phyloP scores from a whole-genome alignment of 2,888 invertebrate species.

The Drosophila helvetica region DNA sequence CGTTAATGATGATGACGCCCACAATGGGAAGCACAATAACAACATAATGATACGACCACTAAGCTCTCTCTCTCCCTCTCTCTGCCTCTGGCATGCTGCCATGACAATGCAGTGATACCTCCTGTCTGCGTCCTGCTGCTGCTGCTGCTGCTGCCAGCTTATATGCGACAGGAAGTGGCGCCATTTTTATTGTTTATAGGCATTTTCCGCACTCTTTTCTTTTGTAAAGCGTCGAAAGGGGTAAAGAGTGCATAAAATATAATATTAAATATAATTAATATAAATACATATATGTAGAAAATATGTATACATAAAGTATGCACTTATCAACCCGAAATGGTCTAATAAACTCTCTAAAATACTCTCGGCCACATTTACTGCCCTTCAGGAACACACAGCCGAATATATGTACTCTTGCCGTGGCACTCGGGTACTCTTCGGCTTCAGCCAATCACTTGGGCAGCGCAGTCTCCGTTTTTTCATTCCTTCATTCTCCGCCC shows the following conservation, averaged over 20 bases:
- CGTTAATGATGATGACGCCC: constrained; percentile 73
- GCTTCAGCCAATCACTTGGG: too few relatives aligned
- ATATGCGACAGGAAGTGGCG: constrained; percentile 74
- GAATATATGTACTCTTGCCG: too few relatives aligned
- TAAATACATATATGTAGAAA: too few relatives aligned
- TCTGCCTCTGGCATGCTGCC: constrained; percentile 45
- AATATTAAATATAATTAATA: too few relatives aligned
- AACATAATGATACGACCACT: constrained; percentile 59
- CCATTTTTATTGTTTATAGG: constrained; percentile 77
- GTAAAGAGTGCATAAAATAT: neutral
- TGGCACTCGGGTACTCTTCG: too few relatives aligned
- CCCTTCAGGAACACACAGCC: too few relatives aligned
- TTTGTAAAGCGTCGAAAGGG: neutral
- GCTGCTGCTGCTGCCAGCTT: constrained; percentile 49
- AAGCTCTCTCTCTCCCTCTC: constrained; percentile 57
- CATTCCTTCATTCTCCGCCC: neutral
- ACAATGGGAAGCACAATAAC: constrained; percentile 36
- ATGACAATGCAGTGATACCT: constrained; percentile 60
- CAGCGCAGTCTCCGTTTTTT: neutral
- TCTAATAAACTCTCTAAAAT: too few relatives aligned
- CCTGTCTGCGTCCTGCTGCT: neutral
- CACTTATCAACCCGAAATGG: too few relatives aligned
- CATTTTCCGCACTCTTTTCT: constrained; percentile 14
- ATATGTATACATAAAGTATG: too few relatives aligned
- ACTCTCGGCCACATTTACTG: too few relatives aligned